A percentile compares a stretch with the other conserved stretches of the same genome.
Conservation (phyloP, 2,113 vertebrate genomes). For the Malurus melanocephalus region DNA sequence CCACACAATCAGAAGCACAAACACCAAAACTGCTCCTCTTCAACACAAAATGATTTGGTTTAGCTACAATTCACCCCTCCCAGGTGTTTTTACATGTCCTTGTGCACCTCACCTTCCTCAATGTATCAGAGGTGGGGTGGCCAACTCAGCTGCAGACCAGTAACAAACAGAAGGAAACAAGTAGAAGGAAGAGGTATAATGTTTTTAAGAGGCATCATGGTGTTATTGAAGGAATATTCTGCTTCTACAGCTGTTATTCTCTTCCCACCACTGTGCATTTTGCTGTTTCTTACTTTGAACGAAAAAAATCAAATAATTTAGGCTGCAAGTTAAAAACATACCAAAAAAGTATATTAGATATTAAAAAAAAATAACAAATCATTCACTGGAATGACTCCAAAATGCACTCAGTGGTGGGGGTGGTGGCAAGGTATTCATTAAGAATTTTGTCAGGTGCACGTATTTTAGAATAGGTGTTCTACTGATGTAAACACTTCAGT, state of each 20-base stretch:
- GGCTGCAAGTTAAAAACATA: neutral
- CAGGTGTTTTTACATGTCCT: neutral
- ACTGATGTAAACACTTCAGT: constrained; percentile 68
- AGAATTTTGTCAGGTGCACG: constrained; percentile 60
- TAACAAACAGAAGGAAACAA: neutral
- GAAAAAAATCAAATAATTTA: neutral
- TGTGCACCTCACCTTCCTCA: neutral
- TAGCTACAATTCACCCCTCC: neutral
- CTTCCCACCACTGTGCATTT: accelerated
- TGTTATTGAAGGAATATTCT: neutral
- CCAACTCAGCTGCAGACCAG: neutral
- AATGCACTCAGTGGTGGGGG: neutral
- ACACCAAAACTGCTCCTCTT: neutral
- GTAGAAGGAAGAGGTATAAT: neutral
- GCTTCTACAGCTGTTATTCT: neutral
- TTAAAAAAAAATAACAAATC: neutral
- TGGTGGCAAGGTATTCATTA: neutral
- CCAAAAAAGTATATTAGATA: neutral
- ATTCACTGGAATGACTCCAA: neutral
- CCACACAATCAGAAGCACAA: neutral
- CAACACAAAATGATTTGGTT: neutral
- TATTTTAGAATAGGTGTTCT: constrained; percentile 62
- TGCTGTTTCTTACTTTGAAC: neutral
- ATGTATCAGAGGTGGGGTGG: neutral
- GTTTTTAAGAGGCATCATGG: neutral